Evolutionary conservation across 2,888 invertebrate species (phyloP), one percentile per base, ranked within the genome.

Genomic region (Lasioglossum figueresi): DNA sequence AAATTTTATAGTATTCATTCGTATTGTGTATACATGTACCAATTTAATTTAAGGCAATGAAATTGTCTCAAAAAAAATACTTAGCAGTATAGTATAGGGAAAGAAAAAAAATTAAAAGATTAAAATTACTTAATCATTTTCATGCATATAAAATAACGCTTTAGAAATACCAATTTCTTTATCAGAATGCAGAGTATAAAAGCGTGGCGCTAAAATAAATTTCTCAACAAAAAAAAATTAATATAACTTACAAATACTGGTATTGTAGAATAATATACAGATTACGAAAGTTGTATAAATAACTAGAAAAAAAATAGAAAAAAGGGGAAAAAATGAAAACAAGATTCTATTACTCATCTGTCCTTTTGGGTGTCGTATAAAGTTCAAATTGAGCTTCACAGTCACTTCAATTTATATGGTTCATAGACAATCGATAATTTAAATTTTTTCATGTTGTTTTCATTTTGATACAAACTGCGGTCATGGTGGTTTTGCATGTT

Each of bases 171-270:
- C 48, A 85, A 83, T 85, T 70, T 73, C 52, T 76, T 70, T 68
- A 80, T 80, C 34, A 73, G 80, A 80, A 82, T 80, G 77, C n/a
- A 40, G 68, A 88, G 80, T 92, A 91, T 85, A 93, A 93, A 91
- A 92, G 88, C 85, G 90, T 90, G 89, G 91, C 89, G 91, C 86
- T 92, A 91, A 90, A 91, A 92, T 92, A 93, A 91, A 92, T 91
- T 89, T 93, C 82, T 91, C 82, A 91, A 92, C 85, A 92, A 91
- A 93, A 91, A 85, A 82, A 83, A 74, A 87, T 84, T 88, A 90
- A 90, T 90, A 92, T 90, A 91, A 88, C 87, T 91, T 91, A 92
- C 74, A 91, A 91, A 91, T 92, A 91, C 83, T 90, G 91, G 89
- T 85, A 80, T 86, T 88, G 87, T 88, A 91, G 83, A 90, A 71